A percentile compares a stretch with the other conserved stretches of the same genome.
Evolutionary conservation across 2,888 invertebrate species (phyloP).

Genomic region (Heliconius charithonia): DNA sequence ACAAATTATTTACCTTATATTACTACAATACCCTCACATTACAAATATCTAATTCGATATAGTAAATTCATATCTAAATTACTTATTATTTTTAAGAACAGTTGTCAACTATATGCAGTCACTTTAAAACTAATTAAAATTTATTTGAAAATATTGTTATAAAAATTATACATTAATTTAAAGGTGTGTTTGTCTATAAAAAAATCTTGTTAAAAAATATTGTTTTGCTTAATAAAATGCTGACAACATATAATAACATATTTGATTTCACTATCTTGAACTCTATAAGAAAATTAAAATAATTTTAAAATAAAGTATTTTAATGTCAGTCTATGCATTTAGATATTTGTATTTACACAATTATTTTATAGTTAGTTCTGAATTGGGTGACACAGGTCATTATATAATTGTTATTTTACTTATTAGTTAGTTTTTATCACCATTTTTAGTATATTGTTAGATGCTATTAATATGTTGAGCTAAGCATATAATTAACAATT

Average conservation of each 20-base stretch:
- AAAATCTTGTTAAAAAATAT: neutral
- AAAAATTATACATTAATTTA: neutral
- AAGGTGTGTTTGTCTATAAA: neutral
- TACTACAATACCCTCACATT: neutral
- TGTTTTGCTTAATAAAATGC: neutral
- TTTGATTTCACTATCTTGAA: neutral
- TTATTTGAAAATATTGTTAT: neutral
- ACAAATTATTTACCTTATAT: slow-evolving; percentile 34
- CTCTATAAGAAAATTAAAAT: neutral
- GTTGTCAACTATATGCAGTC: neutral
- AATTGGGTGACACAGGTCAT: neutral
- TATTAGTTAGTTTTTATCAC: neutral
- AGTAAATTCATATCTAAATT: neutral
- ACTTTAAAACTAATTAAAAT: neutral
- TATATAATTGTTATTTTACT: neutral
- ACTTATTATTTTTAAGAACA: neutral
- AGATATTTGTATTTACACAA: neutral
- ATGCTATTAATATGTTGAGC: neutral
- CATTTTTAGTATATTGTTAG: neutral
- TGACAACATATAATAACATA: neutral
- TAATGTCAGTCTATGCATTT: neutral
- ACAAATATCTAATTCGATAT: neutral
- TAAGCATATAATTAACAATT: neutral
- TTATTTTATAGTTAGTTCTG: neutral
- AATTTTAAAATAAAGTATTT: neutral